Conservation (phyloP, 2,797 vertebrate species). For the Propithecus deckenii region DNA sequence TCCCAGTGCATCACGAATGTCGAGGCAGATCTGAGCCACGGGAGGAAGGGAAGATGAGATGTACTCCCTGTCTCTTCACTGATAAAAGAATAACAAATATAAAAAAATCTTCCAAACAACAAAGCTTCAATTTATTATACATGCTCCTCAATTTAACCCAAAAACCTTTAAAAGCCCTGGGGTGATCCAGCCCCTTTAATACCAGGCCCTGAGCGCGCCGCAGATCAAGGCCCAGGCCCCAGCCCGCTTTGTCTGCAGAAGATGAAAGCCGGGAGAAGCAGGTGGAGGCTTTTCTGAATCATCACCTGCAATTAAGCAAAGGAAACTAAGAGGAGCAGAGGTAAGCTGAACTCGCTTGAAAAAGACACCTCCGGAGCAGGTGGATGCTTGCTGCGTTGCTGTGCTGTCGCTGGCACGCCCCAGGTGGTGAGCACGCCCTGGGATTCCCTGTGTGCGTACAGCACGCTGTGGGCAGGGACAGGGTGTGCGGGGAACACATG, state of each 20-base stretch:
- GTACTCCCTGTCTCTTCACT: slow-evolving; percentile 48
- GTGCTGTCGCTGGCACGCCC: slow-evolving; percentile 79
- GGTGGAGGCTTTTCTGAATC: slow-evolving; percentile 87
- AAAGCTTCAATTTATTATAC: slow-evolving; percentile 87
- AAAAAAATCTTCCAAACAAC: slow-evolving; percentile 85
- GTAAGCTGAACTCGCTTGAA: slow-evolving; percentile 82
- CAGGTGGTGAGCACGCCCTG: slow-evolving; percentile 57
- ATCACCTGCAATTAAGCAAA: slow-evolving; percentile 88
- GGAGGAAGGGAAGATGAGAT: slow-evolving; percentile 51
- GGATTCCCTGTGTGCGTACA: slow-evolving; percentile 74
- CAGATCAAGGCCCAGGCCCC: slow-evolving; percentile 86
- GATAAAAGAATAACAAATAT: slow-evolving; percentile 83
- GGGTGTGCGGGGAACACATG: slow-evolving; percentile 26
- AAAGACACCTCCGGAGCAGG: slow-evolving; percentile 83
- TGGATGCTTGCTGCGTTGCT: slow-evolving; percentile 81
- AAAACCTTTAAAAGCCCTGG: slow-evolving; percentile 84
- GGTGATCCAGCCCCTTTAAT: slow-evolving; percentile 86
- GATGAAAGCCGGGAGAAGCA: slow-evolving; percentile 86
- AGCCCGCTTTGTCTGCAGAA: slow-evolving; percentile 86
- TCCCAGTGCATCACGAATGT: slow-evolving; percentile 62
- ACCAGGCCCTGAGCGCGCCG: slow-evolving; percentile 81
- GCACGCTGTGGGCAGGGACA: slow-evolving; percentile 3
- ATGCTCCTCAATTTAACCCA: slow-evolving; percentile 86
- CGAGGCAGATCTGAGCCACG: slow-evolving; percentile 21
- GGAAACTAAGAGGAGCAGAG: slow-evolving; percentile 83